Evolutionary conservation across 2,888 invertebrate species (phyloP).

Genomic region (Luperina testacea): DNA sequence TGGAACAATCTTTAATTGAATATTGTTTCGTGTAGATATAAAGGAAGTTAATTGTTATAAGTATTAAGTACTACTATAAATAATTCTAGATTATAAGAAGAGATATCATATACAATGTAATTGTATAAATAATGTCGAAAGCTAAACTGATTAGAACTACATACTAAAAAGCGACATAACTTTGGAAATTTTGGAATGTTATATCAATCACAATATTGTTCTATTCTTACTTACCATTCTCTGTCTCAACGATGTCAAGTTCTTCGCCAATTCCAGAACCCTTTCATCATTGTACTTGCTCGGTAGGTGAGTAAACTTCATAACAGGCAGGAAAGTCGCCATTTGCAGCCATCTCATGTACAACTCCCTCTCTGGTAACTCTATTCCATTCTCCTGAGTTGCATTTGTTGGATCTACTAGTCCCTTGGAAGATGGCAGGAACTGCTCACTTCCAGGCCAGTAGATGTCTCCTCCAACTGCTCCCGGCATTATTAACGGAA

Average conservation of each 20-base stretch:
- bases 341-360: conserved; percentile 97
- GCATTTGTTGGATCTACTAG: conserved; percentile 76
- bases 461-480: conserved; percentile 97
- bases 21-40: neutral
- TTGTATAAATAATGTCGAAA: neutral
- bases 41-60: neutral
- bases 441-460: conserved; percentile 90
- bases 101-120: neutral
- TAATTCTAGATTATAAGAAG: too few species aligned
- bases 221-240: conserved; percentile 89
- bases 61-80: neutral
- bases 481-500: conserved; percentile 97
- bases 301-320: conserved; percentile 97
- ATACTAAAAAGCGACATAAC: neutral
- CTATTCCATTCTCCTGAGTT: conserved; percentile 84
- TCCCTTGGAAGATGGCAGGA: conserved; percentile 88
- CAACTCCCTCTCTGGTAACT: conserved; percentile 94
- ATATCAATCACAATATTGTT: neutral
- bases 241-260: conserved; percentile 93
- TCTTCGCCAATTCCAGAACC: conserved; percentile 94
- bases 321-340: conserved; percentile 96
- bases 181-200: neutral
- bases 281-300: conserved; percentile 95
- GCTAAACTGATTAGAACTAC: neutral
- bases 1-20: neutral